Evolutionary conservation across 2,888 invertebrate genomes (phyloP), one percentile per base, ranked within the genome.

Genomic region (Drosophila setosimentum): DNA sequence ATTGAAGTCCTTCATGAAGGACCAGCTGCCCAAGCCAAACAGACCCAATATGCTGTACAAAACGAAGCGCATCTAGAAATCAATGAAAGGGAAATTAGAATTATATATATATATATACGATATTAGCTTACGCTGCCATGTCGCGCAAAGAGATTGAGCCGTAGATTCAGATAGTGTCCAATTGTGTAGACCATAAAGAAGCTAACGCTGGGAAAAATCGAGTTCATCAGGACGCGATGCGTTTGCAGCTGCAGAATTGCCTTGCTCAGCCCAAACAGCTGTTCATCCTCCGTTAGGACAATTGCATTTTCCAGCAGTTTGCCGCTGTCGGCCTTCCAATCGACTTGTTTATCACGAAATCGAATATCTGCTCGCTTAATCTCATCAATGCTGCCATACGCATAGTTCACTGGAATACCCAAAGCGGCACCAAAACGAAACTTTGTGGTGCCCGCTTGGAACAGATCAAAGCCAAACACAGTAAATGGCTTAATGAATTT

Each of bases 181-280:
- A 95, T 11, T 55, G 93, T 93, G 88, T 95, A 96, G 2, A 94
- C 93, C 50, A 93, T 76, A 53, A 95, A 90, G 61, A 95, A 90
- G 49, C 94, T 92, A 0, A 93, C 57, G 58, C 94, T 92, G 60
- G 95, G 94, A 82, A 94, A 94, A 2, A 94, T 61, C 0, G 95
- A 94, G 75, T 96, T 95, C 53, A 94, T 89, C 2, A 95, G 91
- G 3, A 95, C 92, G 89, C 95, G 94, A 68, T 94, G 92, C 45
- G 95, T 95, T 73, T 95, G 94, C 3, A 95, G 91, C 93, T 95
- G 94, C 67, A 96, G 91, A 60, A 98, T 94, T 92, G 97, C 96
- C 80, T 96, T 94, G 67, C 97, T 97, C 32, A 98, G 95, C 1
- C 96, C 97, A 94, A 97, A 98, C 71, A 96, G 94, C 91, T 97